Percentiles rank a stretch among this genome's conserved stretches.
These are phyloP conservation scores for Anomalospiza imberbis DNA, from an alignment of 2,797 vertebrate genomes.

Conservation along the genomic window DNA sequence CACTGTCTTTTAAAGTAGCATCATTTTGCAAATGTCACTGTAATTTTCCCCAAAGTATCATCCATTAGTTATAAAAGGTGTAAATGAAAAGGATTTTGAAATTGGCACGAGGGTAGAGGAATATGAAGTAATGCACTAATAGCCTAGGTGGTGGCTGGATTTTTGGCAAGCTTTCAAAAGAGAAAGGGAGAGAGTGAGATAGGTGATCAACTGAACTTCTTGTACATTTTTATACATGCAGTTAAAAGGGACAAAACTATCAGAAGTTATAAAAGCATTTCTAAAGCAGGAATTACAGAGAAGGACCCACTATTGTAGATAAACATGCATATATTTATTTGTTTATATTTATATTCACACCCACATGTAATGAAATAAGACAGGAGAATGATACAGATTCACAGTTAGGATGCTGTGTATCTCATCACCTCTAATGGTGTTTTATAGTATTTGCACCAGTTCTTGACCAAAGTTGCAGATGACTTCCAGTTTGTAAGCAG, in stretches of 20 bases:
- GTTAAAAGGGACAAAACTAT: background rate
- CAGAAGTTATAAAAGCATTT: background rate
- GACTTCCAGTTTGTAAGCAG: background rate
- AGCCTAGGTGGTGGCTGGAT: background rate
- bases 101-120: slow-evolving; percentile 9
- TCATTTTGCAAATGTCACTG: slow-evolving; percentile 65
- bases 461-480: background rate
- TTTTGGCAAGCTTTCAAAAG: slow-evolving; percentile 25
- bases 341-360: background rate
- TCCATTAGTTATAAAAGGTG: slow-evolving; percentile 64
- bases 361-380: background rate
- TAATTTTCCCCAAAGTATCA: slow-evolving; percentile 65
- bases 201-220: background rate
- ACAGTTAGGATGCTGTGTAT: background rate
- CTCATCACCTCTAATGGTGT: background rate
- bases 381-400: background rate
- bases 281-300: background rate
- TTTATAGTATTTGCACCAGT: background rate
- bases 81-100: slow-evolving; percentile 52
- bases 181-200: background rate
- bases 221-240: background rate
- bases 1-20: slow-evolving; percentile 55
- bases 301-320: background rate
- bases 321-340: background rate
- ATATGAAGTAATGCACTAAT: slow-evolving; percentile 36